A percentile compares a stretch with the other conserved stretches of the same genome.
Evolutionary conservation across 2,113 vertebrate genomes (phyloP).

Genomic region (Halcyon malimbica): DNA sequence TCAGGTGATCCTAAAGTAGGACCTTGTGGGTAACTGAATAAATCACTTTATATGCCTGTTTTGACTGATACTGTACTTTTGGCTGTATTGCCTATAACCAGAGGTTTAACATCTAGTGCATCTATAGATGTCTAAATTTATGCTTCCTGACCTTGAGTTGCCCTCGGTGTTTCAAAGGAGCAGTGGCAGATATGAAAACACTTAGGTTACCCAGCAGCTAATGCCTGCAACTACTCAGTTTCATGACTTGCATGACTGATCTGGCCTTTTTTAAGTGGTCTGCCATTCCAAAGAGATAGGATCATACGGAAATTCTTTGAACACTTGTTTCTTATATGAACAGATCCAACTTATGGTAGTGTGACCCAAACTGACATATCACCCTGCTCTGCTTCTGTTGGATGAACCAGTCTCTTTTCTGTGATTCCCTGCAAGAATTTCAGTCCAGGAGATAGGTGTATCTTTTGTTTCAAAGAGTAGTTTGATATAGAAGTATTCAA

Average conservation of each 20-base stretch:
- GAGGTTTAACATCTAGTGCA: not conserved
- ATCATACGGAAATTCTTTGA: not conserved
- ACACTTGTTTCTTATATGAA: not conserved
- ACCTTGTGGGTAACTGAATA: not conserved
- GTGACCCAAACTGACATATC: not conserved
- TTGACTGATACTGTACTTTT: not conserved
- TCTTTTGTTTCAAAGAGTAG: not conserved
- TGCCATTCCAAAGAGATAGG: not conserved
- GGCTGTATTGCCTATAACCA: not conserved
- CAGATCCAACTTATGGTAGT: not conserved
- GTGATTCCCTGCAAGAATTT: not conserved
- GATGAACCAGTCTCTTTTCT: not conserved
- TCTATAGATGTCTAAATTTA: not conserved
- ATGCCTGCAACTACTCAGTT: not conserved
- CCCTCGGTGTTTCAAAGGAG: not conserved
- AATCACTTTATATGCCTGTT: not conserved
- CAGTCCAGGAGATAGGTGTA: not conserved
- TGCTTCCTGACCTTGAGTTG: not conserved
- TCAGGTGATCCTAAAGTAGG: not conserved
- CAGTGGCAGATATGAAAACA: not conserved
- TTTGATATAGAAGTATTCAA: slow-evolving; percentile 1
- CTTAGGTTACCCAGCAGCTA: not conserved
- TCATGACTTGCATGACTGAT: not conserved
- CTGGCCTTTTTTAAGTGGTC: not conserved
- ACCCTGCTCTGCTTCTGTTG: not conserved